These are phyloP conservation scores for Pristionchus japonicus DNA, from an alignment of 2,888 invertebrate species.

Conservation along the genomic window DNA sequence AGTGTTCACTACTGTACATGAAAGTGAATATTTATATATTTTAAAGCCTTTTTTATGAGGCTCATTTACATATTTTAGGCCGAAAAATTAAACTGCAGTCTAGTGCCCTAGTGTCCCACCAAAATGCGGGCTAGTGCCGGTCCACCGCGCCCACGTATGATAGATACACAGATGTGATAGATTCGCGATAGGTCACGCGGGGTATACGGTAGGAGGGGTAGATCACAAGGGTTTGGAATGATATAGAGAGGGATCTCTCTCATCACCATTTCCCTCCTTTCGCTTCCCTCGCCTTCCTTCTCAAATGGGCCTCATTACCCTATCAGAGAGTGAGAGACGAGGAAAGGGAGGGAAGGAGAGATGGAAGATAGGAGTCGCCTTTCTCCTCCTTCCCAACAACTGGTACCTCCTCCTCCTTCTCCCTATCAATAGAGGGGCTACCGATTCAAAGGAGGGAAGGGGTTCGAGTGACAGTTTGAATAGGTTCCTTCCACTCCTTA, in stretches of 20 bases:
- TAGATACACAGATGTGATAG: neutral
- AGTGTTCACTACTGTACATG: no score
- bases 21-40: no score
- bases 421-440: conserved; percentile 36
- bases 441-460: conserved; percentile 10
- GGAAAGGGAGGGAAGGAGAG: neutral
- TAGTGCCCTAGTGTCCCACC: no score
- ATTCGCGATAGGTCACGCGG: neutral
- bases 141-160: no score
- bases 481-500: neutral
- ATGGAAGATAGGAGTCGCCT: conserved; percentile 34
- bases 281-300: neutral
- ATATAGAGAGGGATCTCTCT: conserved; percentile 29
- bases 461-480: conserved; percentile 41
- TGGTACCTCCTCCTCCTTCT: neutral
- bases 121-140: no score
- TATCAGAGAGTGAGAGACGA: conserved; percentile 27
- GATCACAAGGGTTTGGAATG: neutral
- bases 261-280: conserved; percentile 8
- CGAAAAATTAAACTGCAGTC: no score
- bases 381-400: neutral
- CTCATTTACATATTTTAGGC: no score
- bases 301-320: conserved; percentile 38
- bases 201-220: neutral
- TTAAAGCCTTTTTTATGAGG: no score